A percentile compares a stretch with the other conserved stretches of the same genome.
Evolutionary conservation across 2,888 invertebrate species (phyloP).

Genomic region (Lysandra coridon): DNA sequence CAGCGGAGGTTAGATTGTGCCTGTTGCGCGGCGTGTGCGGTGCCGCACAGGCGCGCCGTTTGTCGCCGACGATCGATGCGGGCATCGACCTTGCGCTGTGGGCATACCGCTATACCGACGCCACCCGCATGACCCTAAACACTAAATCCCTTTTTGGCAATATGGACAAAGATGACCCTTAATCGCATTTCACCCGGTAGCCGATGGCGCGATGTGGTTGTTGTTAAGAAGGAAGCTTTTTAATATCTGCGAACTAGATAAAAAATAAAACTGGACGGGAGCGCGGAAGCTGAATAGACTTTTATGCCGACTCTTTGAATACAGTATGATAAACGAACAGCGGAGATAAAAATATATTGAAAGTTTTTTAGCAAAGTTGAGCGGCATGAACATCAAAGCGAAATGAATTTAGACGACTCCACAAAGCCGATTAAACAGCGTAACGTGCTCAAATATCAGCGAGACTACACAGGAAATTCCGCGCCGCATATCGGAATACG

Average conservation of each 20-base stretch:
- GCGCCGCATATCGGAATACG: conserved; percentile 8
- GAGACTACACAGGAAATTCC: conserved; percentile 9
- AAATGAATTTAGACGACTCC: conserved; percentile 29
- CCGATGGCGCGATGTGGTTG: background rate
- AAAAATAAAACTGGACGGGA: background rate
- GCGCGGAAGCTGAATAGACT: background rate
- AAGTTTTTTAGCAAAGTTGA: conserved; percentile 24
- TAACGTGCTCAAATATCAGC: conserved; percentile 15
- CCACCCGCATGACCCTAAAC: conserved; percentile 39
- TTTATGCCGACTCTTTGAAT: background rate
- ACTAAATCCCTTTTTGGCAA: conserved; percentile 33
- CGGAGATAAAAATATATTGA: conserved; percentile 20
- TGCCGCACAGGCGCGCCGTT: conserved; percentile 53
- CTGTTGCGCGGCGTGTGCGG: conserved; percentile 54
- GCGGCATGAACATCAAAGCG: conserved; percentile 23
- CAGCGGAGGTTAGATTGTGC: conserved; percentile 54
- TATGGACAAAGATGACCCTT: background rate
- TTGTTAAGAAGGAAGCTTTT: background rate
- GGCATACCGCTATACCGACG: conserved; percentile 41
- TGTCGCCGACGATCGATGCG: conserved; percentile 61
- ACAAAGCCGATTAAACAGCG: conserved; percentile 24
- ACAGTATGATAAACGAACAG: conserved; percentile 13
- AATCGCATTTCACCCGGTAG: background rate
- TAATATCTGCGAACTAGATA: background rate
- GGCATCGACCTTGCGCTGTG: conserved; percentile 65